Evolutionary conservation across 2,797 vertebrate species (phyloP).

Genomic region (Delichon dasypus): DNA sequence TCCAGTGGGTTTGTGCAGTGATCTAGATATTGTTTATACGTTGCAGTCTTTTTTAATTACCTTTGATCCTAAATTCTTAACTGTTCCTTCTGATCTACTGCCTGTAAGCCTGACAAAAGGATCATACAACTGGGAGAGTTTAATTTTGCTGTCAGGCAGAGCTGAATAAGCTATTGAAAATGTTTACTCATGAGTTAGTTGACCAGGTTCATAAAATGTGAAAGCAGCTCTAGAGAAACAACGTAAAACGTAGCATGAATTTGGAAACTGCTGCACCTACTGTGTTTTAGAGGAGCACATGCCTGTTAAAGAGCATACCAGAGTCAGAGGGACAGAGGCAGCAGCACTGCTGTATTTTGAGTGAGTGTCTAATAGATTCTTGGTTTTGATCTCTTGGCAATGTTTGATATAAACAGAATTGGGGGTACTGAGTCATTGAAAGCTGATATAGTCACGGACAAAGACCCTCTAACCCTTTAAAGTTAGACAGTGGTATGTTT

Average conservation of each 20-base stretch:
- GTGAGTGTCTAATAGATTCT: background rate
- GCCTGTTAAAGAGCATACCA: background rate
- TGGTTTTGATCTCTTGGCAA: background rate
- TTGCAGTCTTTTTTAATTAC: background rate
- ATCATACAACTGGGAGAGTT: background rate
- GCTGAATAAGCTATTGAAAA: conserved; percentile 32
- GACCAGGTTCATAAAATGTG: background rate
- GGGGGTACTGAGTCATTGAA: background rate
- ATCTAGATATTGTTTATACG: background rate
- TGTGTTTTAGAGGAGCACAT: background rate
- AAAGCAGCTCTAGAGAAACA: background rate
- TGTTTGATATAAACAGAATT: background rate
- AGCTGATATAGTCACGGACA: too few species aligned
- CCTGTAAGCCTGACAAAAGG: background rate
- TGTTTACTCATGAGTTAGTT: conserved; percentile 1
- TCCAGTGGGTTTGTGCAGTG: background rate
- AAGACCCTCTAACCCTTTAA: too few species aligned
- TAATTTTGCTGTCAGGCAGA: conserved; percentile 28
- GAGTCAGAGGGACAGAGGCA: background rate
- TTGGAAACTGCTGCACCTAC: background rate
- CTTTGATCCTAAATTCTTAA: conserved; percentile 10
- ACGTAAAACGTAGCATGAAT: background rate
- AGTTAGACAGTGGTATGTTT: too few species aligned
- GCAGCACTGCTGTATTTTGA: background rate
- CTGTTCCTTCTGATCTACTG: background rate